Conservation (phyloP, 2,797 vertebrate species). For the Alfaro cultratus region DNA sequence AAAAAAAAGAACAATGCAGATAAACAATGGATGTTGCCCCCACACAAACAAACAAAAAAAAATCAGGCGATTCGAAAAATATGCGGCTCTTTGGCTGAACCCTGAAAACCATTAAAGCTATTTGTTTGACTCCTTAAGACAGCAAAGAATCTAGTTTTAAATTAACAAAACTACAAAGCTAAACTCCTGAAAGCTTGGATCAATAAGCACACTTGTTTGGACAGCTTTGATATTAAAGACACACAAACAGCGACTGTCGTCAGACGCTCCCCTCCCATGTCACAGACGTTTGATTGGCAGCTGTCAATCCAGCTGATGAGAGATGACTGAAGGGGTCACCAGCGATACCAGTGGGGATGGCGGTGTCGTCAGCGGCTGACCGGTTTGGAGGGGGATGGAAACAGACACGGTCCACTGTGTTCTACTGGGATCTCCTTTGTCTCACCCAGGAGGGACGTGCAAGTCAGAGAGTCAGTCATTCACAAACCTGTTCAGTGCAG, state of each 20-base stretch:
- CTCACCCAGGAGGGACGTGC: slow-evolving; percentile 51
- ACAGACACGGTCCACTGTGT: slow-evolving; percentile 60
- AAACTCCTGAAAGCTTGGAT: background rate
- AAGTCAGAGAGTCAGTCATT: slow-evolving; percentile 30
- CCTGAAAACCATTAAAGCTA: slow-evolving; percentile 34
- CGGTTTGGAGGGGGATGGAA: slow-evolving; percentile 45
- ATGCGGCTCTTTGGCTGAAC: slow-evolving; percentile 20
- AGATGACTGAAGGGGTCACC: slow-evolving; percentile 69
- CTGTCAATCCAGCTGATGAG: slow-evolving; percentile 66
- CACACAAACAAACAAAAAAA: slow-evolving; percentile 44
- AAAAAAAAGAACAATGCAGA: slow-evolving; percentile 54
- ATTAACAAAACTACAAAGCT: background rate
- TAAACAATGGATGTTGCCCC: slow-evolving; percentile 49
- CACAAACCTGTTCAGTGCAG: slow-evolving; percentile 6
- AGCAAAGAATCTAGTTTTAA: slow-evolving; percentile 26
- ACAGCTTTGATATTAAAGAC: slow-evolving; percentile 41
- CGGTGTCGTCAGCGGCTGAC: slow-evolving; percentile 38
- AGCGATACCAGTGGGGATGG: slow-evolving; percentile 45
- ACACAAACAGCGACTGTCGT: slow-evolving; percentile 34
- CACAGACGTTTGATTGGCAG: slow-evolving; percentile 68
- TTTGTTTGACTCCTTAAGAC: slow-evolving; percentile 26
- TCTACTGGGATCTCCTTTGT: slow-evolving; percentile 51
- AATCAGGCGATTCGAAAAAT: slow-evolving; percentile 16
- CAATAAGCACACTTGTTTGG: background rate
- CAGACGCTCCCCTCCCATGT: slow-evolving; percentile 50